Conservation (phyloP, 2,113 vertebrate species). For the Progne subis region DNA sequence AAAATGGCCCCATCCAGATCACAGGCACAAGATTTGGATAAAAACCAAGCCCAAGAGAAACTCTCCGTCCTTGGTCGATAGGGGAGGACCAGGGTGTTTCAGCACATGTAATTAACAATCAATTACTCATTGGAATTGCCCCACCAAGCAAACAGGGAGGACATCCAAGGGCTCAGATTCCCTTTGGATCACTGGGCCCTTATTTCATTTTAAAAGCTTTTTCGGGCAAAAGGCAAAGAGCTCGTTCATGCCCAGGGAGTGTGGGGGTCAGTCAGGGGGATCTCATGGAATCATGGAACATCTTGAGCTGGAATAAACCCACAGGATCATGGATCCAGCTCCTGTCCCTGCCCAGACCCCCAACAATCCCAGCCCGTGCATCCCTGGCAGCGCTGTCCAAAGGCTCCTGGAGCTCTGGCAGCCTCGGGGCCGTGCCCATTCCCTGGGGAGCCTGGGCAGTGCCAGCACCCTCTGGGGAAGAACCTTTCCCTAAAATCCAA, state of each 20-base stretch:
- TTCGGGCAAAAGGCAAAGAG: not conserved
- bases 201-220: not conserved
- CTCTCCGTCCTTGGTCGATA: not conserved
- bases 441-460: not conserved
- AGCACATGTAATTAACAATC: conserved; percentile 25
- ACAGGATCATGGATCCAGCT: rapidly evolving
- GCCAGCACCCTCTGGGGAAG: not conserved
- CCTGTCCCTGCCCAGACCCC: not conserved
- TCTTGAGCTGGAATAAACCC: rapidly evolving
- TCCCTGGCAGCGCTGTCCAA: not conserved
- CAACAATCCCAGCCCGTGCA: not conserved
- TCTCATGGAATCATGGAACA: not conserved
- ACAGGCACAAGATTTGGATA: not conserved
- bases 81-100: conserved; percentile 4
- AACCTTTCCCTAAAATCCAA: not conserved
- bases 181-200: not conserved
- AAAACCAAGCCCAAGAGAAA: conserved; percentile 20
- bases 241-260: rapidly evolving
- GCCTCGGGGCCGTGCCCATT: not conserved
- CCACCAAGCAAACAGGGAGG: not conserved
- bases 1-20: not conserved
- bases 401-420: not conserved
- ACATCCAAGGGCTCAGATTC: not conserved
- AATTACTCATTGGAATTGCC: not conserved
- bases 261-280: not conserved